These are phyloP conservation scores for Wiebesia pumilae DNA, from an alignment of 1,140 invertebrate species.

Conservation along the genomic window DNA sequence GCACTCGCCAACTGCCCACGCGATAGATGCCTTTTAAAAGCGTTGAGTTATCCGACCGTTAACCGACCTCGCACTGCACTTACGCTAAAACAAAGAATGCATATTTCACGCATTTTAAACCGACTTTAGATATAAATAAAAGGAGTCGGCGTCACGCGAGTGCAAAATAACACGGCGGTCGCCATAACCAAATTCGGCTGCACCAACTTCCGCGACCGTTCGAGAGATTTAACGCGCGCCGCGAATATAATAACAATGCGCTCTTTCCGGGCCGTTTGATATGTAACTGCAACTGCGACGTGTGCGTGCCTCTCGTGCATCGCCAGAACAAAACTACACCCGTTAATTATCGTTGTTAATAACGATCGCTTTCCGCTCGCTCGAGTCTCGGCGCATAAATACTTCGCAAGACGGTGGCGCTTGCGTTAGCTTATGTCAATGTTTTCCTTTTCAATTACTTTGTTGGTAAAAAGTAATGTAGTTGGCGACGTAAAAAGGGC, in stretches of 20 bases:
- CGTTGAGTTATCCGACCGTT: background rate
- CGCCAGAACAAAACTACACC: background rate
- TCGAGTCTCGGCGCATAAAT: background rate
- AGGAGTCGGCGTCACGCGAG: no score
- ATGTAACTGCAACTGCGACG: background rate
- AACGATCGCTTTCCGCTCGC: background rate
- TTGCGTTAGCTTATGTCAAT: background rate
- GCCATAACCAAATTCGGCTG: background rate
- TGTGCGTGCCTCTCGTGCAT: background rate
- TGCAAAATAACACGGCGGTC: background rate
- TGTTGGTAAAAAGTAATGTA: no score
- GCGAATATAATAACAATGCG: background rate
- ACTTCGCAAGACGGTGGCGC: background rate
- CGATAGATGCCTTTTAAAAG: background rate
- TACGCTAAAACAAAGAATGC: constrained; percentile 7
- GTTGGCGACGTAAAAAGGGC: no score
- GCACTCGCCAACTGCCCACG: background rate
- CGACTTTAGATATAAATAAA: background rate
- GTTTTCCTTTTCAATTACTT: constrained; percentile 12
- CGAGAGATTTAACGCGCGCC: background rate
- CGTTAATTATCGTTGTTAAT: constrained; percentile 30
- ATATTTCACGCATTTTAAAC: background rate
- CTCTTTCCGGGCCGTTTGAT: background rate
- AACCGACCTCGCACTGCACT: background rate
- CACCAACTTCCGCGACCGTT: background rate